Evolutionary conservation across 2,888 invertebrate species (phyloP), one percentile per base, ranked within the genome.

Genomic region (Synergus itoensis): DNA sequence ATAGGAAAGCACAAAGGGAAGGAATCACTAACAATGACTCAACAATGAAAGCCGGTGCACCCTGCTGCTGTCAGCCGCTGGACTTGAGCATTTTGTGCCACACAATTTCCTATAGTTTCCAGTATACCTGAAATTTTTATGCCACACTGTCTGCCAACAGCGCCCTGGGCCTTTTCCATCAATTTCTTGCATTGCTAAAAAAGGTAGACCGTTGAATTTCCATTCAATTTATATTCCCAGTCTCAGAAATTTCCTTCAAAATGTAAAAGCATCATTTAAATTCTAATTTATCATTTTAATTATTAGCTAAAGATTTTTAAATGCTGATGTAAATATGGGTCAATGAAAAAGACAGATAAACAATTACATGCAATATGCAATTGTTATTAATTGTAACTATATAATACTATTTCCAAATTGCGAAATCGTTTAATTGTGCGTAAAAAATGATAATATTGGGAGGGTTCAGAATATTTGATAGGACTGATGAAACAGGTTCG

Each of bases 11-110:
- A 73, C 73, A 77, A 85, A 85, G 81, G 84, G 85, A 86, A 87
- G 88, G 84, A 90, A 89, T 89, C 89, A 84, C 85, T 89, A 89
- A 90, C 90, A 91, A 91, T 90, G 90, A 90, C 86, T 82, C 85
- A 87, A 91, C 90, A 89, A 90, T 90, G 87, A 84, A 82, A 78
- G 69, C 65, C 73, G 67, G 67, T 77, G 65, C 65, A 64, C 77
- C 63, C 77, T 64, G 77, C 73, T 73, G 73, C 73, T 16, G 45
- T 69, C 69, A 69, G 48, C 69, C 73, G 28, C 73, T 73, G 73
- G 73, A 73, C 73, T 73, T 69, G 48, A 53, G 53, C 48, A 53
- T 78, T 78, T 78, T 69, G 43, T 78, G 69, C 40, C 60, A 69
- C 60, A 78, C 78, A 43, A 16, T 78, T 78, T 78, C 57, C 65